phyloP scores from a whole-genome alignment of 2,888 invertebrate species.

The Melitaea athalia region DNA sequence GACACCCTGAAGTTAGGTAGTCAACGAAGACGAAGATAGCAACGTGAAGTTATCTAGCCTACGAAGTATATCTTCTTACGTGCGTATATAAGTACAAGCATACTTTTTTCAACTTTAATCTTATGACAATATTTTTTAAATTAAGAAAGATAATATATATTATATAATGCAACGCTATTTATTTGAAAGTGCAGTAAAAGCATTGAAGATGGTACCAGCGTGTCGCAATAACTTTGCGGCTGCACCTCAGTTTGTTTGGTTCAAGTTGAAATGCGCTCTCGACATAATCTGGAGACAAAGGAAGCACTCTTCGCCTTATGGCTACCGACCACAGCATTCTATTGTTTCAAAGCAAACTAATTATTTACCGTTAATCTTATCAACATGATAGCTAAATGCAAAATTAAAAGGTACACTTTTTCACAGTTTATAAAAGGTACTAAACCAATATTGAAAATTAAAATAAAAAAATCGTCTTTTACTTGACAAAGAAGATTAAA shows the following conservation, averaged over 20 bases:
- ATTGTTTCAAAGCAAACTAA: constrained; percentile 32
- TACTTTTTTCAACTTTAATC: too few species aligned
- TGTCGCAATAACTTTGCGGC: constrained; percentile 25
- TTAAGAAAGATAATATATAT: neutral
- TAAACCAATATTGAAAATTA: too few species aligned
- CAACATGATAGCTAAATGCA: neutral
- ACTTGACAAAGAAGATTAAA: too few species aligned
- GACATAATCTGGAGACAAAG: constrained; percentile 36
- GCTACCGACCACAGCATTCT: constrained; percentile 21
- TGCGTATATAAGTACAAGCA: too few species aligned
- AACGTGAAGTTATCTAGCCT: too few species aligned
- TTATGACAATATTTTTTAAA: neutral
- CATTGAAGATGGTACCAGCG: constrained; percentile 18
- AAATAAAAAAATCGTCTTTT: too few species aligned
- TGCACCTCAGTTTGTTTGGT: constrained; percentile 27
- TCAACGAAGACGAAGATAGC: too few species aligned
- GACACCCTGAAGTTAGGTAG: too few species aligned
- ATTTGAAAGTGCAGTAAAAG: constrained; percentile 11
- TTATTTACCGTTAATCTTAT: constrained; percentile 29
- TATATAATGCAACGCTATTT: neutral
- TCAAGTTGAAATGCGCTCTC: constrained; percentile 34
- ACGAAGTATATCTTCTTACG: too few species aligned
- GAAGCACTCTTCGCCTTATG: constrained; percentile 24
- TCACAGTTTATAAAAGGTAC: neutral
- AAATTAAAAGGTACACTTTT: neutral